These are phyloP conservation scores for Buphagus erythrorhynchus DNA, from an alignment of 2,797 vertebrate species.

Conservation along the genomic window DNA sequence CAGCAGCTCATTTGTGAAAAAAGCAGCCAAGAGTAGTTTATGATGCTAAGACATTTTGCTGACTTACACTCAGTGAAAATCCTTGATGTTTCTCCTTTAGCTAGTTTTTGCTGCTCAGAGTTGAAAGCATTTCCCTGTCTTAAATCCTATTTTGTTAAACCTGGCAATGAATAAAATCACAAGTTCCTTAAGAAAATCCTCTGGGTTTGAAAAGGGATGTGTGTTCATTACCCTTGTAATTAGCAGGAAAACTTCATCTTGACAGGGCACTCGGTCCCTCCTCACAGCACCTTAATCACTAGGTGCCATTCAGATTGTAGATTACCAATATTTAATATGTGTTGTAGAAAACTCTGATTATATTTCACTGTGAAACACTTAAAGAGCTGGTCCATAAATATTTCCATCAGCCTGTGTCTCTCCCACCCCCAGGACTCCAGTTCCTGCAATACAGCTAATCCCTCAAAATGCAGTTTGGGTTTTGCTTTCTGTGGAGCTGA, in stretches of 20 bases:
- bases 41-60: conserved; percentile 71
- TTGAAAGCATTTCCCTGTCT: conserved; percentile 66
- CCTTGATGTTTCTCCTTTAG: conserved; percentile 75
- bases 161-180: conserved; percentile 66
- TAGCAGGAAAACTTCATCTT: conserved; percentile 48
- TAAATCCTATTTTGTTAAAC: conserved; percentile 73
- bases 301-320: conserved; percentile 43
- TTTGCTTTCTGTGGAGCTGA: conserved; percentile 30
- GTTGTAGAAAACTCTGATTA: conserved; percentile 54
- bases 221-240: conserved; percentile 71
- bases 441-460: conserved; percentile 14
- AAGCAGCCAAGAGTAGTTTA: conserved; percentile 75
- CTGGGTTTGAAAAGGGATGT: conserved; percentile 29
- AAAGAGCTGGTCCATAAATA: conserved; percentile 22
- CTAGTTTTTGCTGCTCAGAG: conserved; percentile 71
- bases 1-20: conserved; percentile 71
- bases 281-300: conserved; percentile 6
- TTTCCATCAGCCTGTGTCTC: conserved; percentile 35
- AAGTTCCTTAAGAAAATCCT: conserved; percentile 58
- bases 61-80: conserved; percentile 68
- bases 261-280: neutral
- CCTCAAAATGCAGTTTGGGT: conserved; percentile 4
- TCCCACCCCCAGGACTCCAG: neutral
- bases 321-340: conserved; percentile 38
- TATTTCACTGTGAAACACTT: conserved; percentile 36